Percentiles rank a stretch among this genome's conserved stretches.
Conservation (phyloP, 2,797 vertebrate genomes). For the Monodelphis domestica region DNA sequence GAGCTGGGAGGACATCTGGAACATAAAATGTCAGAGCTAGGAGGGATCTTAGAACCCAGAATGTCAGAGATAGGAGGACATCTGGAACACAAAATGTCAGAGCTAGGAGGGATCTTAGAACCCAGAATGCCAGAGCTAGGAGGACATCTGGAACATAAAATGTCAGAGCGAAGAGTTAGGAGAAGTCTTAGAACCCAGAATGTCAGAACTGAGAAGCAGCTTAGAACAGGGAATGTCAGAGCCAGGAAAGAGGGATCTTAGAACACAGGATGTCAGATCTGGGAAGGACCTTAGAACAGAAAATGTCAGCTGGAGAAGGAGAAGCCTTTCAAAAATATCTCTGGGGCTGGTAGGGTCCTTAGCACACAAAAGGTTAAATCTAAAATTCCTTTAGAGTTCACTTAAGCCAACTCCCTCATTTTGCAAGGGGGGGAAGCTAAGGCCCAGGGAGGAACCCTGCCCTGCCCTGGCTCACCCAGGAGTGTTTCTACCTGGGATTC, state of each 20-base stretch:
- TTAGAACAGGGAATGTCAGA: background rate
- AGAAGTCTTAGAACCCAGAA: too few species aligned
- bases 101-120: too few species aligned
- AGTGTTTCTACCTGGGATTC: background rate
- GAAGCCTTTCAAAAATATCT: too few species aligned
- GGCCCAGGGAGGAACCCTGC: rapidly evolving
- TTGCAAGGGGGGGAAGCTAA: background rate
- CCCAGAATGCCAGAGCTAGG: too few species aligned
- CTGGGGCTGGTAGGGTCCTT: background rate
- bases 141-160: too few species aligned
- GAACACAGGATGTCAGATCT: background rate
- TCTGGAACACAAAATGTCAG: too few species aligned
- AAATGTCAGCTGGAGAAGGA: too few species aligned
- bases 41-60: too few species aligned
- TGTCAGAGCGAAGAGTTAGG: too few species aligned
- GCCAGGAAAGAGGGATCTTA: background rate
- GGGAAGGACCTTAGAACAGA: too few species aligned
- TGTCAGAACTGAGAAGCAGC: background rate
- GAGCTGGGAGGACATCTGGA: too few species aligned
- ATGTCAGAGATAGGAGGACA: background rate
- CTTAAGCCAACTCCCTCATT: background rate
- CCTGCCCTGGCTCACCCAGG: background rate
- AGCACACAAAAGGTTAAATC: background rate
- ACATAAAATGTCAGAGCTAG: too few species aligned
- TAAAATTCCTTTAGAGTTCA: background rate